Evolutionary conservation across 2,888 invertebrate species (phyloP).

Genomic region (Arge pagana): DNA sequence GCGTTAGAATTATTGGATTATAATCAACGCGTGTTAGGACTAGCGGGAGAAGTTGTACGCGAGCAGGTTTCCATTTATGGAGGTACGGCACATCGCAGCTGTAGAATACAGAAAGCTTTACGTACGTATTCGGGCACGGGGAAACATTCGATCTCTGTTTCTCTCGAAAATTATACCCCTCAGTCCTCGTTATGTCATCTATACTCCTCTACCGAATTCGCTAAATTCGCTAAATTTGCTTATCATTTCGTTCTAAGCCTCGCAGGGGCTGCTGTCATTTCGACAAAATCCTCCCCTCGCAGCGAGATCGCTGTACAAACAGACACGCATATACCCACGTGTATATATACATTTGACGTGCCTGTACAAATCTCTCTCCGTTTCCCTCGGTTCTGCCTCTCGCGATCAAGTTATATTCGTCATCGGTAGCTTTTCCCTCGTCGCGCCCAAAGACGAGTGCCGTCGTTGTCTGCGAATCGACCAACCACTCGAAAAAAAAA

Average conservation of each 20-base stretch:
- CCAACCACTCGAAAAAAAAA: too few species aligned
- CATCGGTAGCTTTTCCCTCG: too few species aligned
- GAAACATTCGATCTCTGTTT: neutral
- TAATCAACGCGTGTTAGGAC: constrained; percentile 9
- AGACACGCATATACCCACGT: too few species aligned
- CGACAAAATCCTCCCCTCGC: neutral
- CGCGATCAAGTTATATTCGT: too few species aligned
- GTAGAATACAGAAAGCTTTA: neutral
- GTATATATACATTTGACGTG: too few species aligned
- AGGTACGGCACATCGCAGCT: too few species aligned
- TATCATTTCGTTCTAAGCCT: neutral
- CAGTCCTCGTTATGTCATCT: neutral
- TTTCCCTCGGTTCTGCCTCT: too few species aligned
- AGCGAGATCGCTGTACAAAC: too few species aligned
- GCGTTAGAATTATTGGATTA: constrained; percentile 17
- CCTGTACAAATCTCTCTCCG: too few species aligned
- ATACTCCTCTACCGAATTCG: neutral
- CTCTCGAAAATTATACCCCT: neutral
- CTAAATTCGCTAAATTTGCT: constrained; percentile 1
- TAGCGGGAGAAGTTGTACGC: constrained; percentile 9
- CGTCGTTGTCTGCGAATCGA: too few species aligned
- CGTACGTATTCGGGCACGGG: neutral
- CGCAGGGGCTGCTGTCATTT: neutral
- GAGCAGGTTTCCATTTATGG: constrained; percentile 11
- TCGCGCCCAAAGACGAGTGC: too few species aligned